phyloP scores from a whole-genome alignment of 1,140 invertebrate species.

The Drosophila punjabiensis region DNA sequence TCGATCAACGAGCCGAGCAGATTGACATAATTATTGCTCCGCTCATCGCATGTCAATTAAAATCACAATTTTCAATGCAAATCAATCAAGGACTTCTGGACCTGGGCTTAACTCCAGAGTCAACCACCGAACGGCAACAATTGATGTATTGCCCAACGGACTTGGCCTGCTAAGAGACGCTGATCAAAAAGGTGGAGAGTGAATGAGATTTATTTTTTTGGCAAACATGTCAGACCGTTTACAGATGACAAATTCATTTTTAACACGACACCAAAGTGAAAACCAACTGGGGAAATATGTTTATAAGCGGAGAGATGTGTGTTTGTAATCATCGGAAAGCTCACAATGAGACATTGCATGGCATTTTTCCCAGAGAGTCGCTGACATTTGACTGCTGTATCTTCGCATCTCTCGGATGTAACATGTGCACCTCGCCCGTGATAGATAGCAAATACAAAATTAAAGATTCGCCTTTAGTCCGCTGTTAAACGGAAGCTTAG shows the following conservation, averaged over 20 bases:
- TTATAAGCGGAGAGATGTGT: conserved; percentile 9
- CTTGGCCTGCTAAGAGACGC: conserved; percentile 19
- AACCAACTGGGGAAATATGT: conserved; percentile 47
- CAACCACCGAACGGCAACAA: conserved; percentile 44
- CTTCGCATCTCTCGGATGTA: conserved; percentile 35
- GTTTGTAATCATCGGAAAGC: conserved; percentile 55
- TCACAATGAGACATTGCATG: conserved; percentile 72
- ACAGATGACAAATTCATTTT: conserved; percentile 85
- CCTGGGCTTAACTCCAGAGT: conserved; percentile 22
- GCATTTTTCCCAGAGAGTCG: conserved; percentile 53
- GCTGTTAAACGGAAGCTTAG: conserved; percentile 75
- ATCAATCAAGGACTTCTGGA: conserved; percentile 77
- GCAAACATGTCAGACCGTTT: conserved; percentile 83
- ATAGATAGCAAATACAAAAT: conserved; percentile 74
- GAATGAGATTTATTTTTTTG: conserved; percentile 55
- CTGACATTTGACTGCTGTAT: conserved; percentile 48
- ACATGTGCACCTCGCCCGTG: conserved; percentile 60
- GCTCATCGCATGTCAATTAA: conserved; percentile 68
- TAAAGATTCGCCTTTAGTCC: conserved; percentile 68
- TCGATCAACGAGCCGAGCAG: conserved; percentile 60
- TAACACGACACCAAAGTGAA: conserved; percentile 75
- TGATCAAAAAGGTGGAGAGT: conserved; percentile 38
- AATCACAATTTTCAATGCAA: conserved; percentile 74
- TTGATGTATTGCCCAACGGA: conserved; percentile 76
- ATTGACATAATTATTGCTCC: conserved; percentile 74